Base-by-base conservation (phyloP, 2,888 invertebrate genomes). In the Papilio elwesi region DNA sequence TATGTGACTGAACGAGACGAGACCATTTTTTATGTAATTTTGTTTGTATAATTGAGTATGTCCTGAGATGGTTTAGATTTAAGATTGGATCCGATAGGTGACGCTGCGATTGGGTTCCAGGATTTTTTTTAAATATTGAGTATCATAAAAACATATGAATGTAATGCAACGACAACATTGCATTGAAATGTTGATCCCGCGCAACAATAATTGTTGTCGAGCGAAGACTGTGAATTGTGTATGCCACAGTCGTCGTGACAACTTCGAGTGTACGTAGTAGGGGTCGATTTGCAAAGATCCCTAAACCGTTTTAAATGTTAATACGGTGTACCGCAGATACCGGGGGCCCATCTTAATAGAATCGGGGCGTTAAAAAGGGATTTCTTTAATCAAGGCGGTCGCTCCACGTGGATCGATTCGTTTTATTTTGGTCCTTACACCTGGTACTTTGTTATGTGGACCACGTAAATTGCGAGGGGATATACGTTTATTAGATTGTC, bases 261-360 rank as follows among this genome's bases (percentile, higher is more conserved):
- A 62, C 16, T 15, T 72, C 72, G 72, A 72, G 68, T 63, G 13
- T 4, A 12, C 48, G n/a, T 68, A 53, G 72, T 72, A 67, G 72
- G 64, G 63, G 68, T 62, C 11, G 66, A 43, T 67, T 62, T 59
- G 67, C 67, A 67, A 71, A 71, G 66, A 67, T 59, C 71, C 67
- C 71, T 62, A 71, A 71, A 71, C 63, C 72, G 72, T 68, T 72
- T 68, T 68, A 72, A 72, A 72, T 72, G 72, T 55, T 72, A 72
- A 72, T 72, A 68, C 53, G 63, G 48, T 72, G 68, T 63, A 68
- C 71, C 71, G 62, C 67, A 71, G 71, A 71, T 71, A 71, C 67
- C 52, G 67, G n/a, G 67, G 59, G 67, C 71, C 52, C 71, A 52
- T 71, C 71, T 71, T 71, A 67, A 71, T 71, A 66, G 71, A 71